Base-by-base conservation (phyloP, 2,113 vertebrate genomes). In the Alligator sinensis region DNA sequence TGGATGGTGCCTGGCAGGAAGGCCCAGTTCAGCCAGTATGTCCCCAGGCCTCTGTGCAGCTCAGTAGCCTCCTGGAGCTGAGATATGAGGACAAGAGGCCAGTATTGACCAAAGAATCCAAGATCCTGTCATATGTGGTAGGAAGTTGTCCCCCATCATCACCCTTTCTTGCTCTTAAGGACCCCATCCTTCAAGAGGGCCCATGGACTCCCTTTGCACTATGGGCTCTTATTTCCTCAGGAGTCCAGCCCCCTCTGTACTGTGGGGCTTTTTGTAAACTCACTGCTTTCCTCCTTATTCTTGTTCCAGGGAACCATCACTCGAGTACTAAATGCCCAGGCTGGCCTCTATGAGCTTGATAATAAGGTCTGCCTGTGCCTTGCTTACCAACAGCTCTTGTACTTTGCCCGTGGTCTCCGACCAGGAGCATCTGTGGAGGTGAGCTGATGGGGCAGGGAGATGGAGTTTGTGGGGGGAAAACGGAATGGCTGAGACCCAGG, bases 281-380 rank as follows among this genome's bases (percentile, higher is more conserved):
- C 8, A 1, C n/a, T 3, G 75, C 64, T 81, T 84, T 34, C 83
- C 34, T 90, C 55, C 96, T 80, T 96, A 11, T 55, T 92, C 87
- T 75, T 92, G 84, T n/a, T 91, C 84, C 94, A 99, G 99, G 99
- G 99, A 64, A 96, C 94, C 2, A 85, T 99, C 87, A 99, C 98
- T 1, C 91, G 97, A 85, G 97, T 99, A 80, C 95, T 98, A 77
- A 98, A 98, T 10, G 94, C 96, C 72, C 98, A 98, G 94, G 98
- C 98, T 85, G 98, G 98, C 66, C 98, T 99, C 1, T 99, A 98
- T 82, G 95, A 99, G 95, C 96, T 99, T 84, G 99, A 99, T 90
- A 86, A 97, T 77, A 97, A 97, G 94, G 96, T 99, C 61, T 97
- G 98, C 54, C 97, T 99, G 79, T 99, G 99, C 83, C 95, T 99